These are phyloP conservation scores for Nasonia vitripennis DNA, from an alignment of 1,140 invertebrate genomes.

Conservation along the genomic window DNA sequence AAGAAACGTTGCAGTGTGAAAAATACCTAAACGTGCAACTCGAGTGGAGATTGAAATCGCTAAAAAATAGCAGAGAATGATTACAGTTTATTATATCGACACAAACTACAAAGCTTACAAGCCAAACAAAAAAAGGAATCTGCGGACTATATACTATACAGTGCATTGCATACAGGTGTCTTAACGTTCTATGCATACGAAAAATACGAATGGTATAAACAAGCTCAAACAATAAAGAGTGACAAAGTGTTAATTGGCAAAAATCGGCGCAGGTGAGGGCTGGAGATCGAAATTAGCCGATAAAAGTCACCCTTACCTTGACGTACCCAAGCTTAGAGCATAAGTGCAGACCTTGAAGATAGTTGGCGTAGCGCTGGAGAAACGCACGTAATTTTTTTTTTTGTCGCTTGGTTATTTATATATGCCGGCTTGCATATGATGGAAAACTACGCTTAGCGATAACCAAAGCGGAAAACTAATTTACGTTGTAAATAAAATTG, in stretches of 20 bases:
- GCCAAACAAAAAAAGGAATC: slow-evolving; percentile 18
- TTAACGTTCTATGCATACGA: not conserved
- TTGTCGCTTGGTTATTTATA: slow-evolving; percentile 25
- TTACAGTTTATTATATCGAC: not conserved
- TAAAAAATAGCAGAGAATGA: not conserved
- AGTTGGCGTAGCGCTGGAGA: slow-evolving; percentile 38
- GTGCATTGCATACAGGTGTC: not conserved
- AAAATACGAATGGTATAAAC: not conserved
- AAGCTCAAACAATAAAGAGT: not conserved
- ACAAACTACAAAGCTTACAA: slow-evolving; percentile 13
- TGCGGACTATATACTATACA: not conserved
- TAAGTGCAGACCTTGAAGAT: slow-evolving; percentile 44
- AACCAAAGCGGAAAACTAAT: not conserved
- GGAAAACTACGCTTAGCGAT: not conserved
- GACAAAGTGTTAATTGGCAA: slow-evolving; percentile 15
- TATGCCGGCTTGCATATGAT: no score
- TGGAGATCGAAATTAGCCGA: slow-evolving; percentile 38
- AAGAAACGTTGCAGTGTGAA: no score
- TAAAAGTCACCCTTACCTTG: slow-evolving; percentile 53
- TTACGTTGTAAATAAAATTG: not conserved
- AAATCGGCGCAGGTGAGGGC: slow-evolving; percentile 1
- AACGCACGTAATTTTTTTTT: not conserved
- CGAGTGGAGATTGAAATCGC: not conserved
- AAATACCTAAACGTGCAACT: no score
- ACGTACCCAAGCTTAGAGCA: slow-evolving; percentile 51